phyloP scores from a whole-genome alignment of 2,797 vertebrate genomes.

The Phylloscopus collybita region DNA sequence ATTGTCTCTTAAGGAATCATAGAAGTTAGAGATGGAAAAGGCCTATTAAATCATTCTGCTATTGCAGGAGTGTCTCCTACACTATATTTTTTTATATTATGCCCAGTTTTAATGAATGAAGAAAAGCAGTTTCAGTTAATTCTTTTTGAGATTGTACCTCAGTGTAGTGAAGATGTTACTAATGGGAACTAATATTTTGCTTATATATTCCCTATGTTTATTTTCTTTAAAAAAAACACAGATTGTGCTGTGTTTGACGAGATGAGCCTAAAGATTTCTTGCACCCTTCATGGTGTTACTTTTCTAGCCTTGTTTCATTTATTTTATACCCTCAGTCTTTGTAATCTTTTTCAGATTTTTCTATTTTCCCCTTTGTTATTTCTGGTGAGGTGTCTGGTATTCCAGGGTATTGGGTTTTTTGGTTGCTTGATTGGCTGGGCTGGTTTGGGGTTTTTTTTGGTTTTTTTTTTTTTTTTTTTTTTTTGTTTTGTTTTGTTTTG shows the following conservation, averaged over 20 bases:
- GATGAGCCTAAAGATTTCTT: neutral
- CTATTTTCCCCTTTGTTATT: neutral
- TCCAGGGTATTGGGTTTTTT: fast-evolving
- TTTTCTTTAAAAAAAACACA: neutral
- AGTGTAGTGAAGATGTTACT: neutral
- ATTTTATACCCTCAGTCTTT: neutral
- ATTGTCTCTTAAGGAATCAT: slow-evolving; percentile 53
- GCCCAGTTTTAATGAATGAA: slow-evolving; percentile 44
- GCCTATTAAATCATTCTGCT: slow-evolving; percentile 29
- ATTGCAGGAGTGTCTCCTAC: neutral
- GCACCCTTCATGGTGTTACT: neutral
- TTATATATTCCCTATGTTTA: neutral
- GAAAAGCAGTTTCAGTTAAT: slow-evolving; percentile 8
- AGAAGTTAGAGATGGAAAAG: slow-evolving; percentile 67
- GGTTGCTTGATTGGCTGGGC: neutral
- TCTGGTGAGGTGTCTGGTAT: neutral
- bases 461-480: neutral
- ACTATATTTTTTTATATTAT: slow-evolving; percentile 36
- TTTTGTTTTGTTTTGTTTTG: no score
- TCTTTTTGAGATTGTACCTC: slow-evolving; percentile 23
- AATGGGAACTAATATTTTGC: neutral
- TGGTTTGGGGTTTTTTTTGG: neutral
- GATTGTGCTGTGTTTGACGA: neutral
- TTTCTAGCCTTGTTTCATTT: neutral
- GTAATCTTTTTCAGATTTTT: neutral